Percentiles rank a stretch among this genome's conserved stretches.
Conservation (phyloP, 2,113 vertebrate species). For the Microcebus lehilahytsara region DNA sequence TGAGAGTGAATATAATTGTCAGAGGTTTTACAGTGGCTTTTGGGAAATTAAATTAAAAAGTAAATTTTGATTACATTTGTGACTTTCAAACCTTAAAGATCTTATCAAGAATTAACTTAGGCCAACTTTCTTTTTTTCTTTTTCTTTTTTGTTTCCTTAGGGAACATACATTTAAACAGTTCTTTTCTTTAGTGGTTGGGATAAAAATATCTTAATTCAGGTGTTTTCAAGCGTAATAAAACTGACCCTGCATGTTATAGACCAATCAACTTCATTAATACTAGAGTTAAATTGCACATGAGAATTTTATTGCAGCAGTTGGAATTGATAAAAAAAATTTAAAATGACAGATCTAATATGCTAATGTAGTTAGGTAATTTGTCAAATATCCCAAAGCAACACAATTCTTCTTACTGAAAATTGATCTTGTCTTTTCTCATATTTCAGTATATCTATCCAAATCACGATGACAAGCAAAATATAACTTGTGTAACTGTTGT, state of each 20-base stretch:
- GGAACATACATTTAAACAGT: not conserved
- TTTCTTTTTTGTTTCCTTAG: not conserved
- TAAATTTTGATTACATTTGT: not conserved
- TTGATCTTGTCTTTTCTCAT: not conserved
- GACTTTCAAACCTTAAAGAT: constrained; percentile 55
- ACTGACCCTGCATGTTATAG: constrained; percentile 38
- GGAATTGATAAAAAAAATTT: constrained; percentile 23
- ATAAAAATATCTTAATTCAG: constrained; percentile 65
- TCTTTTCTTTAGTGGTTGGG: constrained; percentile 22
- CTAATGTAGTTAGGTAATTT: not conserved
- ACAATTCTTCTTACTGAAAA: not conserved
- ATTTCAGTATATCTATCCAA: not conserved
- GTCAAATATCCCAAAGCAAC: not conserved
- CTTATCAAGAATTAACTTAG: constrained; percentile 60
- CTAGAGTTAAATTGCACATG: constrained; percentile 15
- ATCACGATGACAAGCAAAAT: not conserved
- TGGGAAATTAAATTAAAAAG: constrained; percentile 51
- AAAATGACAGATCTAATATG: not conserved
- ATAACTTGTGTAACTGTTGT: fast-evolving
- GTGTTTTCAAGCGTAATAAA: constrained; percentile 50
- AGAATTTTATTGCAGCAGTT: constrained; percentile 21
- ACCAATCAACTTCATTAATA: constrained; percentile 43
- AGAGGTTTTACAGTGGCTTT: constrained; percentile 22
- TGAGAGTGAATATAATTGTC: not conserved
- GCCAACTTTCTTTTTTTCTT: not conserved